phyloP scores from a whole-genome alignment of 2,113 vertebrate species.

The Narcine bancroftii region DNA sequence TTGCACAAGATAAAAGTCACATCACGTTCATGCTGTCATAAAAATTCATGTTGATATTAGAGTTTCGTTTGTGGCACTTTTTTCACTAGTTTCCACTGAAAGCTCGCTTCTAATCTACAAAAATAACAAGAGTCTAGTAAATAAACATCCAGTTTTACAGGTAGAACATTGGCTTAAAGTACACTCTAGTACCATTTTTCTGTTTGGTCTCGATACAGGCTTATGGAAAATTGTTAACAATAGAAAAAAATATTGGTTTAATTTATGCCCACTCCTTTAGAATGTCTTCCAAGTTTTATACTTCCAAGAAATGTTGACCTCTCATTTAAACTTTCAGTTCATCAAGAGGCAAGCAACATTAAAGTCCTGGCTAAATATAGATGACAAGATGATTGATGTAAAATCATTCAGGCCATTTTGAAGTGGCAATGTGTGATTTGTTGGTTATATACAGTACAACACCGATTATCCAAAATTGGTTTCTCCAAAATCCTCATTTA shows the following conservation, averaged over 20 bases:
- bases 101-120: background rate
- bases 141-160: slow-evolving; percentile 27
- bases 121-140: background rate
- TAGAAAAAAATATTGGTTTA: background rate
- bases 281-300: background rate
- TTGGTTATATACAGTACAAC: background rate
- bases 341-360: background rate
- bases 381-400: background rate
- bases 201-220: background rate
- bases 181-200: slow-evolving; percentile 26
- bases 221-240: background rate
- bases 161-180: slow-evolving; percentile 28
- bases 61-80: background rate
- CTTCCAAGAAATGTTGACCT: background rate
- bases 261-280: background rate
- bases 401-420: background rate
- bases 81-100: background rate
- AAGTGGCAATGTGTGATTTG: background rate
- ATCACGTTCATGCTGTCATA: background rate
- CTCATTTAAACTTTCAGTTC: background rate
- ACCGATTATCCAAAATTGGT: too few relatives aligned
- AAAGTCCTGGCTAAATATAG: background rate
- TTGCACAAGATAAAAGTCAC: background rate
- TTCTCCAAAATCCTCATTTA: too few relatives aligned
- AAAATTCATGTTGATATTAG: background rate